Evolutionary conservation across 2,797 vertebrate genomes (phyloP).

Genomic region (Galaxias olidus): DNA sequence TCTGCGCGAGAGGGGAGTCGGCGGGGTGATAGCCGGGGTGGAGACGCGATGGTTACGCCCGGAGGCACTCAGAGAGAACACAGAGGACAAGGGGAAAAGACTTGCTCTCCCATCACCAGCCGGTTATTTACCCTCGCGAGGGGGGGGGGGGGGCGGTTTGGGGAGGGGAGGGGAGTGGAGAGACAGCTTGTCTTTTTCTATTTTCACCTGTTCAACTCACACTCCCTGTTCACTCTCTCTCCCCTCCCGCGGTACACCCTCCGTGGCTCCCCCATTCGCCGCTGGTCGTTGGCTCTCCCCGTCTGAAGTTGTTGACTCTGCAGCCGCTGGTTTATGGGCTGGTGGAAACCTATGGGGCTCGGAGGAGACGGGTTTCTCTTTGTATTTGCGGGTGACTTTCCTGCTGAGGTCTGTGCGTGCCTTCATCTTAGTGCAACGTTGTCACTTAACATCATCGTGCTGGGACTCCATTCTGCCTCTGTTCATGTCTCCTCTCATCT

Average conservation of each 20-base stretch:
- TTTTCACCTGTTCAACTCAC: slow-evolving; percentile 10
- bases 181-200: slow-evolving; percentile 10
- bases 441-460: too few species aligned
- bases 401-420: slow-evolving; percentile 7
- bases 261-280: too few species aligned
- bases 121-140: slow-evolving; percentile 73
- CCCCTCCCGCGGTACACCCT: too few species aligned
- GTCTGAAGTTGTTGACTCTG: slow-evolving; percentile 64
- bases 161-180: slow-evolving; percentile 49
- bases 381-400: slow-evolving; percentile 44
- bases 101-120: slow-evolving; percentile 74
- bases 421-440: too few species aligned
- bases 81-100: slow-evolving; percentile 74
- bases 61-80: slow-evolving; percentile 71
- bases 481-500: too few species aligned
- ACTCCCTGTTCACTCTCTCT: too few species aligned
- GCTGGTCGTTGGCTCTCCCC: slow-evolving; percentile 33
- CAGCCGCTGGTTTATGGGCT: slow-evolving; percentile 45
- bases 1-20: slow-evolving; percentile 62
- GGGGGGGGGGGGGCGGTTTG: slow-evolving; percentile 61
- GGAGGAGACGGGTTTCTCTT: slow-evolving; percentile 33
- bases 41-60: slow-evolving; percentile 71
- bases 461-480: too few species aligned
- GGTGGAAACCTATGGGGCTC: slow-evolving; percentile 52
- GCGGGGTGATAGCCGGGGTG: slow-evolving; percentile 75